Evolutionary conservation across 2,888 invertebrate genomes (phyloP).

Genomic region (Hanleya hanleyi): DNA sequence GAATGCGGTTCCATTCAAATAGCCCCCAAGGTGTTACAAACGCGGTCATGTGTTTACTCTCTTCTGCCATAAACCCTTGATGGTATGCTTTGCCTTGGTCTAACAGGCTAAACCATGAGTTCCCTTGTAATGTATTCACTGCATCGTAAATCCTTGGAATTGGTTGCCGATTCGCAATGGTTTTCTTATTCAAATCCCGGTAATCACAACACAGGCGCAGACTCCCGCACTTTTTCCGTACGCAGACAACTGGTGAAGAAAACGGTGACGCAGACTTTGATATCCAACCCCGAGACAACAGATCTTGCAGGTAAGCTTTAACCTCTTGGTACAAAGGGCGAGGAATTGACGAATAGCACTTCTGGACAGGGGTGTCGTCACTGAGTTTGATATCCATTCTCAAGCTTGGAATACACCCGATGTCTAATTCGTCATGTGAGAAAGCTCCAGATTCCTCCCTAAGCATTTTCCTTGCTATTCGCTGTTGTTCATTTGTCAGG

Average conservation of each 20-base stretch:
- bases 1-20: constrained; percentile 31
- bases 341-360: constrained; percentile 34
- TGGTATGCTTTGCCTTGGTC: constrained; percentile 35
- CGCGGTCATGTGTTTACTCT: constrained; percentile 27
- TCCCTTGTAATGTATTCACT: constrained; percentile 23
- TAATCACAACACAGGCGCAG: constrained; percentile 33
- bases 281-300: constrained; percentile 33
- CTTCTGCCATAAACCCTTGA: constrained; percentile 27
- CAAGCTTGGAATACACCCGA: constrained; percentile 30
- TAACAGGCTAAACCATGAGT: constrained; percentile 26
- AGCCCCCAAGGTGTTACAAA: constrained; percentile 32
- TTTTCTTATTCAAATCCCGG: constrained; percentile 23
- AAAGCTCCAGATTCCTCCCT: constrained; percentile 34
- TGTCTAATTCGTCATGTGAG: constrained; percentile 32
- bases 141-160: constrained; percentile 31
- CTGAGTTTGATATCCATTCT: constrained; percentile 33
- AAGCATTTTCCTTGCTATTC: constrained; percentile 22
- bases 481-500: constrained; percentile 22
- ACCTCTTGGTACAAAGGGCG: constrained; percentile 40
- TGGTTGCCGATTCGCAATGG: constrained; percentile 26
- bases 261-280: constrained; percentile 27
- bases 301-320: constrained; percentile 37
- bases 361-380: constrained; percentile 36
- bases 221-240: constrained; percentile 25
- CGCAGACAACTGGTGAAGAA: constrained; percentile 26